Percentiles rank a stretch among this genome's conserved stretches.
Evolutionary conservation across 2,888 invertebrate genomes (phyloP).

Genomic region (Metalampra italica): DNA sequence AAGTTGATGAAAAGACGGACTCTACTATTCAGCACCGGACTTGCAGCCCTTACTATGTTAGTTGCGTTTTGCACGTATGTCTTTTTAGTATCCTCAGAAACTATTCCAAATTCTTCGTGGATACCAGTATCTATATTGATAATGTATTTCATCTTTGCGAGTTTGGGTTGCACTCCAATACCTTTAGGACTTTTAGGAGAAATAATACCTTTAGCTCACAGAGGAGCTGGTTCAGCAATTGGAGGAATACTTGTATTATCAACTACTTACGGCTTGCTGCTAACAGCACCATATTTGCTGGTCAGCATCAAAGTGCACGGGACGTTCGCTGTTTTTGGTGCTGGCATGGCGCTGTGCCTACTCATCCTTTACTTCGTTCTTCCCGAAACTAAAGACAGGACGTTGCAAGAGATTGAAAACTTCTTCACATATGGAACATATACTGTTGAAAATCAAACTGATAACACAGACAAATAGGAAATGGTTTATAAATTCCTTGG

Average conservation of each 20-base stretch:
- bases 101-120: conserved; percentile 18
- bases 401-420: conserved; percentile 58
- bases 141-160: conserved; percentile 26
- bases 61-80: conserved; percentile 22
- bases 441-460: too few relatives aligned
- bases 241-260: conserved; percentile 23
- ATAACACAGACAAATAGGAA: too few relatives aligned
- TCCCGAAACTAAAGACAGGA: conserved; percentile 60
- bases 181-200: conserved; percentile 32
- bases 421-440: too few relatives aligned
- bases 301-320: conserved; percentile 28
- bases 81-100: conserved; percentile 14
- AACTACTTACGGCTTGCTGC: conserved; percentile 15
- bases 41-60: conserved; percentile 21
- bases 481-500: too few relatives aligned
- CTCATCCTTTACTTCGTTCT: conserved; percentile 31
- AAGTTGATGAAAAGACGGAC: conserved; percentile 25
- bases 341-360: conserved; percentile 20
- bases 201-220: conserved; percentile 32
- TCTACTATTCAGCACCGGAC: conserved; percentile 34
- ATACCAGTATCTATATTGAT: conserved; percentile 25
- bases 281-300: conserved; percentile 24
- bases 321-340: conserved; percentile 29
- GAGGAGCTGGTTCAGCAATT: conserved; percentile 22
- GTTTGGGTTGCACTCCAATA: conserved; percentile 31